Evolutionary conservation across 1,140 invertebrate species (phyloP), one percentile per base, ranked within the genome.

Genomic region (Linepithema humile): DNA sequence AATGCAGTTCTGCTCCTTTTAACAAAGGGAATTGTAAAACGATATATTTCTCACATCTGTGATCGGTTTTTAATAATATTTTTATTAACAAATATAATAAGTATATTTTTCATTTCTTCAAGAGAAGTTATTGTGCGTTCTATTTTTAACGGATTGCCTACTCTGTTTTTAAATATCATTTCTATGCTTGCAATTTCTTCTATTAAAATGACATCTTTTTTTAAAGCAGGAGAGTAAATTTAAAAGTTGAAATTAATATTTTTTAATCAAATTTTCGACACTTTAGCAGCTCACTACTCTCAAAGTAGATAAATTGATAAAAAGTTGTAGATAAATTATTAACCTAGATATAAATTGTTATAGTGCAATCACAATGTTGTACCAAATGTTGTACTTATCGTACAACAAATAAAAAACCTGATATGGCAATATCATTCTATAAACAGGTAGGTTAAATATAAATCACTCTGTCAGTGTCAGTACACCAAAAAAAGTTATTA

Each of bases 381-480:
- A 75, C 10, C 10, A 55, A 64, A 55, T 17, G 23, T n/a, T 7
- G 2, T 9, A 23, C 20, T 88, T 87, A 84, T 87, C 73, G 57
- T 12, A 17, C 2, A 29, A 48, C 48, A 87, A 85, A 88, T 87
- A 84, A 80, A 84, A 48, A 29, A 10, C 15, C 53, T 60, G 70
- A 86, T 87, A 83, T 86, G 38, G 20, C 26, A 48, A 65, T 86
- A 83, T 87, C 55, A 20, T 85, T 86, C 15, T 1, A 38, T 23
- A 57, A 50, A 43, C n/a, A n/a, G n/a, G n/a, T 35, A 62, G 77
- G 53, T 65, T 80, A 85, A 43, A 50, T 9, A 17, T 32, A 9
- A 59, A 69, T 70, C 53, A 17, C 4, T 20, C 32, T n/a, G n/a
- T n/a, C 6, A 26, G 50, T 23, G 17, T 26, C n/a, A n/a, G 17